Percentiles rank a stretch among this genome's conserved stretches.
phyloP scores from a whole-genome alignment of 2,888 invertebrate species.

The Linnaemya vulpina region DNA sequence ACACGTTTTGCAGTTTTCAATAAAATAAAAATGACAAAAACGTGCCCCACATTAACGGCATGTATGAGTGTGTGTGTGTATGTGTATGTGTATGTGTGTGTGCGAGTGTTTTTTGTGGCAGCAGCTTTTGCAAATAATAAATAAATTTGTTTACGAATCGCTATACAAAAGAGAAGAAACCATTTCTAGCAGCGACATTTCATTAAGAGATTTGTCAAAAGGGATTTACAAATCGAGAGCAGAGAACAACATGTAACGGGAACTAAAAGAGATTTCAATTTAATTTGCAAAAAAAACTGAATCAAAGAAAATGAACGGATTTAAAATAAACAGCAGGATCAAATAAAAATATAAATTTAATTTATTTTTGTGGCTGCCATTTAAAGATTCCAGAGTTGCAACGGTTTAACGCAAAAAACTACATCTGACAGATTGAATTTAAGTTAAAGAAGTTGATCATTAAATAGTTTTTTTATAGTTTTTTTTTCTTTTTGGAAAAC shows the following conservation, averaged over 20 bases:
- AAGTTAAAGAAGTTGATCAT: too few relatives aligned
- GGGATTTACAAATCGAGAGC: conserved; percentile 10
- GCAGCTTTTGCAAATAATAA: background rate
- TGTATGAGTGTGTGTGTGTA: too few relatives aligned
- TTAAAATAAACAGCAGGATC: background rate
- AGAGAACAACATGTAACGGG: background rate
- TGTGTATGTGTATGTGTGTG: too few relatives aligned
- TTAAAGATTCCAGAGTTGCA: too few relatives aligned
- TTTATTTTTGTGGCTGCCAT: too few relatives aligned
- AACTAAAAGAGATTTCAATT: conserved; percentile 19
- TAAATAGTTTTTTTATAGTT: too few relatives aligned
- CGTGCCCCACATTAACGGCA: background rate
- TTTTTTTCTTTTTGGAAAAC: background rate
- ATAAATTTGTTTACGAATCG: conserved; percentile 17
- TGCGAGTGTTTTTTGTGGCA: background rate
- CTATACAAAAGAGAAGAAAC: conserved; percentile 7
- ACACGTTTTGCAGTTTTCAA: conserved; percentile 14
- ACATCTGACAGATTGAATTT: too few relatives aligned
- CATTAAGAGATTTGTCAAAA: conserved; percentile 33
- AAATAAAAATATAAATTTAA: background rate
- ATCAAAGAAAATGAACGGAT: background rate
- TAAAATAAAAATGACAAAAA: conserved; percentile 52
- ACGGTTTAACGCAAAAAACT: too few relatives aligned
- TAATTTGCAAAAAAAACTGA: background rate
- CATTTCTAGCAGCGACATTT: background rate